These are phyloP conservation scores for Sinocyclocheilus anophthalmus DNA, from an alignment of 2,113 vertebrate genomes.

Conservation along the genomic window DNA sequence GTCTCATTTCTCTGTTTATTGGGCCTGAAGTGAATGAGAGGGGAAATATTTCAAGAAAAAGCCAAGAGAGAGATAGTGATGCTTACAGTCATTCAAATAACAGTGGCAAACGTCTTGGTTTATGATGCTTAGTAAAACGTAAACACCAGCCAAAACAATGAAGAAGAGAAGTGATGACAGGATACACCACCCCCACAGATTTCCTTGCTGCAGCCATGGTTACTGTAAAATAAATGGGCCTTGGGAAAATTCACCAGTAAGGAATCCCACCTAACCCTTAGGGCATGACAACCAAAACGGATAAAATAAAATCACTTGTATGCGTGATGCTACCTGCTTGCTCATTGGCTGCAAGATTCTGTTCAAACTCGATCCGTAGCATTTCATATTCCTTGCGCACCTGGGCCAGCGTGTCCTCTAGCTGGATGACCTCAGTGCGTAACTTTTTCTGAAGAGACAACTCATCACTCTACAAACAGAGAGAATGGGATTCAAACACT, in stretches of 20 bases:
- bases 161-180: constrained; percentile 39
- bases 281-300: not conserved
- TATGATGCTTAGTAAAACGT: not conserved
- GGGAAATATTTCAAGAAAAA: not conserved
- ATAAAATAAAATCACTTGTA: not conserved
- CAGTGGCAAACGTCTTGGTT: not conserved
- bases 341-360: constrained; percentile 94
- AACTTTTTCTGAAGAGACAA: constrained; percentile 92
- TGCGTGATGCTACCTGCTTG: constrained; percentile 80
- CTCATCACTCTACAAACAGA: constrained; percentile 83
- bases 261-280: not conserved
- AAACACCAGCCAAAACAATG: constrained; percentile 38
- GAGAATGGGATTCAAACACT: not conserved
- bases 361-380: constrained; percentile 94
- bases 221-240: constrained; percentile 25
- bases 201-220: constrained; percentile 8
- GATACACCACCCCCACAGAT: constrained; percentile 39
- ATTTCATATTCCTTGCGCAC: constrained; percentile 96
- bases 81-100: not conserved
- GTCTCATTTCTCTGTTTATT: constrained; percentile 94
- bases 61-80: not conserved
- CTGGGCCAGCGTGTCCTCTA: constrained; percentile 91
- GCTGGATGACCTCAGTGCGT: constrained; percentile 91
- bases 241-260: constrained; percentile 22
- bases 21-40: constrained; percentile 75